Percentiles rank a stretch among this genome's conserved stretches.
phyloP scores from a whole-genome alignment of 1,140 invertebrate species.

The Physella acuta region DNA sequence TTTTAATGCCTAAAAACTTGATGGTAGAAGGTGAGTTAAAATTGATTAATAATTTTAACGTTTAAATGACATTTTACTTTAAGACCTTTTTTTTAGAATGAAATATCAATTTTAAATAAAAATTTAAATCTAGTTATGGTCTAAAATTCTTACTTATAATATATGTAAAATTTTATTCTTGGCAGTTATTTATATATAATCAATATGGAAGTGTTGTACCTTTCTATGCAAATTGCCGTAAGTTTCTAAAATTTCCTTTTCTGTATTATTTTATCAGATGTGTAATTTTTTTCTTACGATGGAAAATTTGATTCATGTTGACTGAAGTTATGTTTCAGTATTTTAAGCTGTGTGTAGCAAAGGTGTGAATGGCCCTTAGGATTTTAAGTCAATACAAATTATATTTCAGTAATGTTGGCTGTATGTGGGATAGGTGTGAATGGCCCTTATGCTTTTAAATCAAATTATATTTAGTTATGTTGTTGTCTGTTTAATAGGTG shows the following conservation, averaged over 20 bases:
- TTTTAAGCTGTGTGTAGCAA: conserved; percentile 77
- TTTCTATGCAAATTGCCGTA: conserved; percentile 11
- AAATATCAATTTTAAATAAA: too few relatives aligned
- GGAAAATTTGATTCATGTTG: too few relatives aligned
- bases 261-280: too few relatives aligned
- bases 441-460: conserved; percentile 93
- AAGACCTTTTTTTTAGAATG: too few relatives aligned
- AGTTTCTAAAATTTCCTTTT: background rate
- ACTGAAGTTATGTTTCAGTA: conserved; percentile 56
- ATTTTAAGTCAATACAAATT: conserved; percentile 93
- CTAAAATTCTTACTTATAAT: too few relatives aligned
- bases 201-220: conserved; percentile 8
- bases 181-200: conserved; percentile 17
- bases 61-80: too few relatives aligned
- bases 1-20: too few relatives aligned
- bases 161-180: too few relatives aligned
- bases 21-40: too few relatives aligned
- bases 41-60: too few relatives aligned
- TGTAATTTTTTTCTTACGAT: too few relatives aligned
- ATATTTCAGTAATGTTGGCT: conserved; percentile 68
- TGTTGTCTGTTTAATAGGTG: conserved; percentile 80
- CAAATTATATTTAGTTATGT: conserved; percentile 69
- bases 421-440: conserved; percentile 84
- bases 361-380: conserved; percentile 92
- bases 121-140: too few relatives aligned